Percentiles rank a stretch among this genome's conserved stretches.
phyloP scores from a whole-genome alignment of 2,888 invertebrate species.

The Xylocampa areola region DNA sequence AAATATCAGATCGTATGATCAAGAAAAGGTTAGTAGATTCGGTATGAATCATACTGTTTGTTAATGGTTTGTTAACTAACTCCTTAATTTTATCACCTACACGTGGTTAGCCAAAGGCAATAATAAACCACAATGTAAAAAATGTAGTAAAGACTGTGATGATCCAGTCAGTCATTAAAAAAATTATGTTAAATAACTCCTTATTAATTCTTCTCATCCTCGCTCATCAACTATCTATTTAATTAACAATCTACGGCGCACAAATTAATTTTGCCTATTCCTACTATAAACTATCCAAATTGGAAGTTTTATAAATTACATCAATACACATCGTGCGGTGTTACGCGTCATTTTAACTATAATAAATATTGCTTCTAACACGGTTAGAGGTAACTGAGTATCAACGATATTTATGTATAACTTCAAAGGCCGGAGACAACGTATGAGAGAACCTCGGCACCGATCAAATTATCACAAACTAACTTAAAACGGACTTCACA shows the following conservation, averaged over 20 bases:
- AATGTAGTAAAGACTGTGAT: no score
- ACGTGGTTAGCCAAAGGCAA: constrained; percentile 1
- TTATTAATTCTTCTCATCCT: constrained; percentile 15
- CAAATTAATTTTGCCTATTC: constrained; percentile 18
- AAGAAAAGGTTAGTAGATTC: no score
- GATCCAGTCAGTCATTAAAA: neutral
- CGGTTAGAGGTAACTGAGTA: constrained; percentile 30
- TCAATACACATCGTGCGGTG: constrained; percentile 4
- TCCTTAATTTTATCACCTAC: constrained; percentile 1
- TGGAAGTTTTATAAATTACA: constrained; percentile 25
- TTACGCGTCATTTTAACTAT: constrained; percentile 15
- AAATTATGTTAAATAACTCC: constrained; percentile 14
- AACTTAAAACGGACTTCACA: constrained; percentile 64
- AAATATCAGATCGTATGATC: no score
- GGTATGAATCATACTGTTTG: no score
- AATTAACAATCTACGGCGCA: constrained; percentile 8
- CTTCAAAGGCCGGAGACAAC: constrained; percentile 53
- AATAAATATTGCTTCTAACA: constrained; percentile 31
- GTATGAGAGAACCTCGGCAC: constrained; percentile 33
- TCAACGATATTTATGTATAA: constrained; percentile 45
- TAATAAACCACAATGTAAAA: neutral
- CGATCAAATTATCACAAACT: constrained; percentile 74
- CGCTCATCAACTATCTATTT: constrained; percentile 17
- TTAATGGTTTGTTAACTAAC: no score
- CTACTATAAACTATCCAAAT: constrained; percentile 6